A percentile compares a stretch with the other conserved stretches of the same genome.
phyloP scores from a whole-genome alignment of 2,888 invertebrate species.

The Maniola hyperantus region DNA sequence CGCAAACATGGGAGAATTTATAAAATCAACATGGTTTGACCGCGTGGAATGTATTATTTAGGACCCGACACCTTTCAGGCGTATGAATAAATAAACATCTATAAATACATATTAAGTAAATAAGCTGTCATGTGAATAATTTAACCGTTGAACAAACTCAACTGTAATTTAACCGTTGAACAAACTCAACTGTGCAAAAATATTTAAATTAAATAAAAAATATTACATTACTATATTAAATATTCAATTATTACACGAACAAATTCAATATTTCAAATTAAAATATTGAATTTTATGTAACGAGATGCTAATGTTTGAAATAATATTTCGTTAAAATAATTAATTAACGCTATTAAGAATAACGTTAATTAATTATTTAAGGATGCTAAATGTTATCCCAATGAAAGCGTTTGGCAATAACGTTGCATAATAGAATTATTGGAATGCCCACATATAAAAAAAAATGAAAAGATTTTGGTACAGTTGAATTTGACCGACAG shows the following conservation, averaged over 20 bases:
- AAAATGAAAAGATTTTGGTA: background rate
- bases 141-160: conserved; percentile 16
- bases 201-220: background rate
- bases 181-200: background rate
- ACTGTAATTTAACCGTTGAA: background rate
- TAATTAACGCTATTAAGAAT: background rate
- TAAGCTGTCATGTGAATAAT: conserved; percentile 12
- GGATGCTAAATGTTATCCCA: background rate
- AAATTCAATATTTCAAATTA: no score
- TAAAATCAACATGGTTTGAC: conserved; percentile 76
- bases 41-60: conserved; percentile 78
- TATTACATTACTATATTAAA: no score
- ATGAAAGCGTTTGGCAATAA: background rate
- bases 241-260: no score
- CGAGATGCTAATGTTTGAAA: no score
- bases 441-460: no score
- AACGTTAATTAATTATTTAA: background rate
- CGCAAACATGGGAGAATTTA: conserved; percentile 38
- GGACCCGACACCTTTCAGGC: conserved; percentile 81
- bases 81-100: conserved; percentile 54
- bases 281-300: no score
- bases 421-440: no score
- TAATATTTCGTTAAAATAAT: no score
- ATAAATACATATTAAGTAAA: conserved; percentile 29
- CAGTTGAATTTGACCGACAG: conserved; percentile 38